Evolutionary conservation across 2,797 vertebrate genomes (phyloP), one percentile per base, ranked within the genome.

Genomic region (Sebastes trivittatus): DNA sequence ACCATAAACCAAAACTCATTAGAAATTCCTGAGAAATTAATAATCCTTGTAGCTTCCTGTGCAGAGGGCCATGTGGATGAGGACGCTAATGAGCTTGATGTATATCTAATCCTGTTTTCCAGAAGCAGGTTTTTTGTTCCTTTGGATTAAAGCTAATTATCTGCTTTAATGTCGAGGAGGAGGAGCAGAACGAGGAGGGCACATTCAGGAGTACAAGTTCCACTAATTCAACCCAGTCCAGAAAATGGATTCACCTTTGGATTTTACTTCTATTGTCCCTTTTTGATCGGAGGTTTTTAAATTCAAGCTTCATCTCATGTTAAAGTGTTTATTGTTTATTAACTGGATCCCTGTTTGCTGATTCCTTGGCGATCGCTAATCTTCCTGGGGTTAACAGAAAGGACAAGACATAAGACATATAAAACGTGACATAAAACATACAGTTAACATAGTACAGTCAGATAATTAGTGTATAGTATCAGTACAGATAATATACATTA

Each of bases 91-190:
- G 61, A 75, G 49, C 38, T 42, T 71, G 42, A 63, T 72, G 62
- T 46, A 73, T 68, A 73, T 73, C 32, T 73, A 64, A 84, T 77
- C 78, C 63, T 77, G 59, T 77, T 84, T 73, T 69, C 49, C 69
- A 72, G 63, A 38, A 30, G 38, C 59, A 54, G 38, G 8, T 54
- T 60, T 70, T 59, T 64, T 78, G 23, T 42, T 59, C n/a, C 60
- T 54, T 59, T 52, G 42, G 38, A 27, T 54, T 23, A 70, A 25
- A 68, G 34, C 25, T 36, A 55, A 73, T 77, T 25, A 58, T 46
- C 55, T 73, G 46, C 54, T 63, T 56, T 23, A 29, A 22, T 25
- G 14, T 46, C 42, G 42, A 46, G 27, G 27, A 29, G 42, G 58
- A 69, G 1, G 46, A 20, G 32, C n/a, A 42, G 38, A 16, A 42